Conservation (phyloP, 2,113 vertebrate genomes). For the Nycticebus coucang region DNA sequence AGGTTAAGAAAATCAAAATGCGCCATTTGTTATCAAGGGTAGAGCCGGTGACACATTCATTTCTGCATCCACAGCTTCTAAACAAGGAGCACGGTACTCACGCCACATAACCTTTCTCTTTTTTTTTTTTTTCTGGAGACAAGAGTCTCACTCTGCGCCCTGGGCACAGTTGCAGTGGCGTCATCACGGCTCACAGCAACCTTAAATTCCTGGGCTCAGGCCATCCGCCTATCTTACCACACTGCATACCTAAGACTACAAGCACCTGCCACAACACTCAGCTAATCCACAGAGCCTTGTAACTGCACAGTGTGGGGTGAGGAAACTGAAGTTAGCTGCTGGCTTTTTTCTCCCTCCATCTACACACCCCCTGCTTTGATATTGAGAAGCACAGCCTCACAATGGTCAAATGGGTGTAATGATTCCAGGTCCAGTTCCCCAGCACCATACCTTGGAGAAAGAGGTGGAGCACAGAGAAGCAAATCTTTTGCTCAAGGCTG, state of each 20-base stretch:
- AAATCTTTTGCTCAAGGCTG: not conserved
- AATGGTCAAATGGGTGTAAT: not conserved
- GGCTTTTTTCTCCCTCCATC: not conserved
- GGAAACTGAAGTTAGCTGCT: not conserved
- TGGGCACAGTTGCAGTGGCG: too few species aligned
- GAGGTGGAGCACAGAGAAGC: not conserved
- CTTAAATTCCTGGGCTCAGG: too few species aligned
- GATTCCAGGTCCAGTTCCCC: too few species aligned
- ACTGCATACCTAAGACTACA: too few species aligned
- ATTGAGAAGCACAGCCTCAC: not conserved
- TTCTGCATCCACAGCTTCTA: not conserved
- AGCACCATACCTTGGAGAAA: not conserved
- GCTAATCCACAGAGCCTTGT: not conserved
- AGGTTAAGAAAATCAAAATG: not conserved
- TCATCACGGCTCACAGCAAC: too few species aligned
- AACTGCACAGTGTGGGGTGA: not conserved
- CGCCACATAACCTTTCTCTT: too few species aligned
- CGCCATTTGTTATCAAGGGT: not conserved
- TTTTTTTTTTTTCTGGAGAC: too few species aligned
- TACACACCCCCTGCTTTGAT: not conserved
- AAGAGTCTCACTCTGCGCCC: too few species aligned
- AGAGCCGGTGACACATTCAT: not conserved
- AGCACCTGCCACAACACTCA: too few species aligned
- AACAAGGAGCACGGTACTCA: not conserved
- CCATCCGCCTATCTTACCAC: too few species aligned